A percentile compares a stretch with the other conserved stretches of the same genome.
Evolutionary conservation across 2,797 vertebrate species (phyloP).

Genomic region (Sebastes hubbsi): DNA sequence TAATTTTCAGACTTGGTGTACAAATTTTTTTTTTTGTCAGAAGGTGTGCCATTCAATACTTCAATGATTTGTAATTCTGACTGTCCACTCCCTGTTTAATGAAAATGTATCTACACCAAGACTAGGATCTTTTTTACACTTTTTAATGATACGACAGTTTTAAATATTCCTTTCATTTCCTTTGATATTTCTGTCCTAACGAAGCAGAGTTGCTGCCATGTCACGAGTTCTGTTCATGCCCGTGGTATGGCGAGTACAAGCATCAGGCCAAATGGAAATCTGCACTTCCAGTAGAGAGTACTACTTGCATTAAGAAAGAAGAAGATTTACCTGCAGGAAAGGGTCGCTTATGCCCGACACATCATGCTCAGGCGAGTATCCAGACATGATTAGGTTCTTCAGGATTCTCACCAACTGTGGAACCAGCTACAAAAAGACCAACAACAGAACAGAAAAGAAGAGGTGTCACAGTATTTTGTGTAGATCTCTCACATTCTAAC

Average conservation of each 20-base stretch:
- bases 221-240: neutral
- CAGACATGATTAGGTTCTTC: slow-evolving; percentile 99
- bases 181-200: neutral
- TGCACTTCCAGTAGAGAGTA: neutral
- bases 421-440: slow-evolving; percentile 88
- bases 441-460: slow-evolving; percentile 54
- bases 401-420: slow-evolving; percentile 99
- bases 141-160: neutral
- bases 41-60: neutral
- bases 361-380: slow-evolving; percentile 99
- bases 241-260: neutral
- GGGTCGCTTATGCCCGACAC: slow-evolving; percentile 99
- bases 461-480: slow-evolving; percentile 48
- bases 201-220: neutral
- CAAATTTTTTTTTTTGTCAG: no score
- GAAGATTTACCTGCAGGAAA: slow-evolving; percentile 92
- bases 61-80: neutral
- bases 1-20: no score
- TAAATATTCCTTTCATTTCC: neutral
- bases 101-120: neutral
- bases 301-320: neutral
- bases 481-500: slow-evolving; percentile 5
- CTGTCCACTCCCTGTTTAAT: neutral
- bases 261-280: neutral
- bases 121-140: neutral